Evolutionary conservation across 2,888 invertebrate species (phyloP).

Genomic region (Synergus gifuensis): DNA sequence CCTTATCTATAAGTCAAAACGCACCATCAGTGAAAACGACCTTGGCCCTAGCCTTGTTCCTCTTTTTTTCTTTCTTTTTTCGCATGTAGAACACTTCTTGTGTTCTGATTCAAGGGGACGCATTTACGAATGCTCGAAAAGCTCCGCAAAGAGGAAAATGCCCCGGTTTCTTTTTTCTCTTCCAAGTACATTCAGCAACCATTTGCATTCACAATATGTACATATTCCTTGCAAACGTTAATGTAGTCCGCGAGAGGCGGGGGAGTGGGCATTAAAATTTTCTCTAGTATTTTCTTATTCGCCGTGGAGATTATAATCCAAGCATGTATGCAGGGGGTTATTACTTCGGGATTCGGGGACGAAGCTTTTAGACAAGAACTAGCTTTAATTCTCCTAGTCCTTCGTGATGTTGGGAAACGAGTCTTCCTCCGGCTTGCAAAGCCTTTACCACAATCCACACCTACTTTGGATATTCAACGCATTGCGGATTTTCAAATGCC

Average conservation of each 20-base stretch:
- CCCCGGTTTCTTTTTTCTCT: neutral
- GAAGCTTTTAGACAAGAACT: slow-evolving; percentile 3
- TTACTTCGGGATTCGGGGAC: neutral
- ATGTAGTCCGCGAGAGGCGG: neutral
- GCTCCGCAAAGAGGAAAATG: slow-evolving; percentile 1
- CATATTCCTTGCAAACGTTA: neutral
- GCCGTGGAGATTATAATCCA: neutral
- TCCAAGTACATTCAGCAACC: neutral
- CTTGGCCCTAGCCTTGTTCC: slow-evolving; percentile 30
- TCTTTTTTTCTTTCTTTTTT: neutral
- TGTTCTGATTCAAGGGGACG: neutral
- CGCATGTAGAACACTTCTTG: neutral
- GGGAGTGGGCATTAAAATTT: neutral
- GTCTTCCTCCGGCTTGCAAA: neutral
- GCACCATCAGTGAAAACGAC: slow-evolving; percentile 32
- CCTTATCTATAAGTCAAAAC: slow-evolving; percentile 35
- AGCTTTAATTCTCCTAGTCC: neutral
- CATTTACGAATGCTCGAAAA: slow-evolving; percentile 19
- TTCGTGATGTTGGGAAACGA: neutral
- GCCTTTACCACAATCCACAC: neutral
- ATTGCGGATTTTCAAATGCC: slow-evolving; percentile 18
- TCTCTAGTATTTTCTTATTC: neutral
- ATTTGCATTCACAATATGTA: slow-evolving; percentile 16
- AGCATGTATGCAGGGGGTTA: neutral
- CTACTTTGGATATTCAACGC: slow-evolving; percentile 25